A percentile compares a stretch with the other conserved stretches of the same genome.
phyloP scores from a whole-genome alignment of 2,797 vertebrate genomes.

The Enteromius paludinosus region DNA sequence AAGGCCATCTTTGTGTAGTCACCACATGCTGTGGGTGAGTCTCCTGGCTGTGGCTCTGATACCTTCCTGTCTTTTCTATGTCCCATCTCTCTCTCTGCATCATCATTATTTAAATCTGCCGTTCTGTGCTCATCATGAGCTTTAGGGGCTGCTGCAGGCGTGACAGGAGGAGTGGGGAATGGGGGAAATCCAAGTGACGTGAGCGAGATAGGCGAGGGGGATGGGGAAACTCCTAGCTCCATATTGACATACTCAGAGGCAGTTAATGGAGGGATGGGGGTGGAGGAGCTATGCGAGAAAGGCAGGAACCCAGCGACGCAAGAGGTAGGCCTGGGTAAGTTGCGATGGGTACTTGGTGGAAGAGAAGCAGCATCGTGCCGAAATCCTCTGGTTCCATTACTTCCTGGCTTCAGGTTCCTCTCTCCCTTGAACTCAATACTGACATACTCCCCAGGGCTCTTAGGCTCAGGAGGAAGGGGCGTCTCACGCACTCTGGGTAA shows the following conservation, averaged over 20 bases:
- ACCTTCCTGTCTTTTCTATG: conserved; percentile 68
- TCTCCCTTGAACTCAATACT: conserved; percentile 79
- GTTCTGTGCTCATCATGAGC: conserved; percentile 57
- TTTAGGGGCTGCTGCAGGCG: conserved; percentile 70
- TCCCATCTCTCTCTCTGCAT: conserved; percentile 53
- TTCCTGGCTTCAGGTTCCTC: conserved; percentile 54
- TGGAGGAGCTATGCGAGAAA: conserved; percentile 70
- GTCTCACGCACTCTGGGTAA: conserved; percentile 81
- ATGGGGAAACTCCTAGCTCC: conserved; percentile 75
- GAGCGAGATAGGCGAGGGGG: conserved; percentile 74
- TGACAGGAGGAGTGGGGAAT: conserved; percentile 75
- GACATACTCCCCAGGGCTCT: conserved; percentile 82
- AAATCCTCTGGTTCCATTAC: conserved; percentile 60
- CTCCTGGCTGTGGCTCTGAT: conserved; percentile 56
- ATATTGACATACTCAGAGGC: conserved; percentile 77
- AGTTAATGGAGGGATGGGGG: conserved; percentile 66
- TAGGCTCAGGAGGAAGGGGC: conserved; percentile 77
- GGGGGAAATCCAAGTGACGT: conserved; percentile 74
- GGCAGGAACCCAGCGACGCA: conserved; percentile 74
- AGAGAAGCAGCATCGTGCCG: conserved; percentile 67
- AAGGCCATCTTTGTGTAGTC: conserved; percentile 81
- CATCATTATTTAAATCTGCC: conserved; percentile 59
- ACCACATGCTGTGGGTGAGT: conserved; percentile 71
- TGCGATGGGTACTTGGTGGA: conserved; percentile 63
- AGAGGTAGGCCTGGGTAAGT: conserved; percentile 71